A percentile compares a stretch with the other conserved stretches of the same genome.
Evolutionary conservation across 2,888 invertebrate genomes (phyloP).

Genomic region (Drosophila maculinotata): DNA sequence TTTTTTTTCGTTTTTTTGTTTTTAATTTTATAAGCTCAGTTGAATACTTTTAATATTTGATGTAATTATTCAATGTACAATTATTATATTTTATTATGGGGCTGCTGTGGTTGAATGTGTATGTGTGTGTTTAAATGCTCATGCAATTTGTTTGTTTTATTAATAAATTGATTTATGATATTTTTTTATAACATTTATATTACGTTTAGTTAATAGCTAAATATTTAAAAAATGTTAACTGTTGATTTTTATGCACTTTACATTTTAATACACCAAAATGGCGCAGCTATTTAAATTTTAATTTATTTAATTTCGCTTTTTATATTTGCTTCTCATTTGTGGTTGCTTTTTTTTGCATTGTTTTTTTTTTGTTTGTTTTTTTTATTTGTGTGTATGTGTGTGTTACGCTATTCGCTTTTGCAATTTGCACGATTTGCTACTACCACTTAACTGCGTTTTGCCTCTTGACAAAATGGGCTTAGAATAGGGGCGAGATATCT

Average conservation of each 20-base stretch:
- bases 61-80: conserved; percentile 58
- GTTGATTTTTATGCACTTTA: conserved; percentile 83
- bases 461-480: not conserved
- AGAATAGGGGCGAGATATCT: conserved; percentile 2
- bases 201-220: conserved; percentile 78
- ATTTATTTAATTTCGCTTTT: conserved; percentile 44
- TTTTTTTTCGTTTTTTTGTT: conserved; percentile 22
- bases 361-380: conserved; percentile 4
- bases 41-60: conserved; percentile 70
- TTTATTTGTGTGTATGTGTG: conserved; percentile 10
- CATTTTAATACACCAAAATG: conserved; percentile 78
- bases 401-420: conserved; percentile 37
- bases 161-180: conserved; percentile 67
- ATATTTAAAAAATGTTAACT: conserved; percentile 83
- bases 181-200: conserved; percentile 64
- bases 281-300: conserved; percentile 63
- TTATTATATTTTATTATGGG: conserved; percentile 56
- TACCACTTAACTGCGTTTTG: conserved; percentile 2
- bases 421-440: conserved; percentile 20
- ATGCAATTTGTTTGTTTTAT: conserved; percentile 44
- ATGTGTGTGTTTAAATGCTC: conserved; percentile 55
- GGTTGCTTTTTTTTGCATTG: conserved; percentile 1
- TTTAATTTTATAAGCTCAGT: conserved; percentile 77
- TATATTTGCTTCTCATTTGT: conserved; percentile 25
- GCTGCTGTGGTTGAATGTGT: conserved; percentile 36